A percentile compares a stretch with the other conserved stretches of the same genome.
phyloP scores from a whole-genome alignment of 2,113 vertebrate species.

The Onychostoma macrolepis region DNA sequence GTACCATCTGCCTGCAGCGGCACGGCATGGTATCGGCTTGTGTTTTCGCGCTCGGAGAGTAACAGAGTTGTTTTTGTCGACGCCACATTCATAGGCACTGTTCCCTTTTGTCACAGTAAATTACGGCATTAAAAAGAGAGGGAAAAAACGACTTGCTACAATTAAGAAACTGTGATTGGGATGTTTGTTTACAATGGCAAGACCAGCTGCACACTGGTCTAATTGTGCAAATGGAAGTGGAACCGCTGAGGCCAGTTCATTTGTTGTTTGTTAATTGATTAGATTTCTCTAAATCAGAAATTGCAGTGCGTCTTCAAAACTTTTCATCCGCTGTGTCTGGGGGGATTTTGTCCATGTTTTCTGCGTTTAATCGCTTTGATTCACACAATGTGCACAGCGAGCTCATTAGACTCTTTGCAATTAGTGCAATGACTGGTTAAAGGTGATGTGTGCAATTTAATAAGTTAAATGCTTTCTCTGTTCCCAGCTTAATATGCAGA shows the following conservation, averaged over 20 bases:
- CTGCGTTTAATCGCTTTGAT: constrained; percentile 70
- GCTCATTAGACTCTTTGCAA: constrained; percentile 46
- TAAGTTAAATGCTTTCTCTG: constrained; percentile 10
- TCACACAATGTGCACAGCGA: constrained; percentile 62
- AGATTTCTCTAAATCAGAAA: constrained; percentile 73
- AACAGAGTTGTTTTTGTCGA: constrained; percentile 17
- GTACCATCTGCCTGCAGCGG: constrained; percentile 1
- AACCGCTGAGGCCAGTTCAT: constrained; percentile 62
- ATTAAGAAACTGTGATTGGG: constrained; percentile 62
- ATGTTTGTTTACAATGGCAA: constrained; percentile 63
- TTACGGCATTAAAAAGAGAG: constrained; percentile 35
- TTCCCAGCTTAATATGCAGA: constrained; percentile 13
- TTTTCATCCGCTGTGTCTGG: constrained; percentile 45
- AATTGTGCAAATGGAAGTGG: constrained; percentile 77
- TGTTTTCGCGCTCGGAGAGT: neutral
- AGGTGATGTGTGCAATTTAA: constrained; percentile 4
- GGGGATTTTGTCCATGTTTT: constrained; percentile 63
- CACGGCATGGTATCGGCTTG: neutral
- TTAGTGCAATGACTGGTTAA: neutral
- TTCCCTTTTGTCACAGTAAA: constrained; percentile 33
- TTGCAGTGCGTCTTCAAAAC: constrained; percentile 65
- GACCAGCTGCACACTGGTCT: constrained; percentile 72
- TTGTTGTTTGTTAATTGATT: constrained; percentile 75
- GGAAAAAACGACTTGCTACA: constrained; percentile 24
- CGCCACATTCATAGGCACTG: neutral